These are phyloP conservation scores for Pelodiscus sinensis DNA, from an alignment of 2,113 vertebrate genomes.

Conservation along the genomic window DNA sequence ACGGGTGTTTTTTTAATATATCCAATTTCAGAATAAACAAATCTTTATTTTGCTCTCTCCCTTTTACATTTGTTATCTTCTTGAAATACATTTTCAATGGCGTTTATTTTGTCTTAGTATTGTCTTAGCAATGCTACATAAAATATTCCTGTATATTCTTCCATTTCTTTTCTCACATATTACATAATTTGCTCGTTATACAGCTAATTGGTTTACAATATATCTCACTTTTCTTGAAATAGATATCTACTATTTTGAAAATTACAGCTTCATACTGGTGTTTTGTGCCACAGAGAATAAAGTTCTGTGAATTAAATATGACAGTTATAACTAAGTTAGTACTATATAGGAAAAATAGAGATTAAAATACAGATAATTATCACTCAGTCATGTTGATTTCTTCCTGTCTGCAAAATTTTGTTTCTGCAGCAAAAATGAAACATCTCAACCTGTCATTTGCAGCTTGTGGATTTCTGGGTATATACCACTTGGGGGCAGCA, in stretches of 20 bases:
- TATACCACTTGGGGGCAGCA: conserved; percentile 92
- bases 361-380: neutral
- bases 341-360: neutral
- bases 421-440: conserved; percentile 76
- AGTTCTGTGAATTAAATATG: neutral
- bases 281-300: neutral
- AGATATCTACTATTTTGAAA: neutral
- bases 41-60: neutral
- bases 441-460: conserved; percentile 90
- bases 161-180: neutral
- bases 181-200: neutral
- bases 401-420: neutral
- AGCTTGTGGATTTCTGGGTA: conserved; percentile 90
- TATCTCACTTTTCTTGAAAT: neutral
- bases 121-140: neutral
- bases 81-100: neutral
- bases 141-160: neutral
- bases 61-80: neutral
- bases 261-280: neutral
- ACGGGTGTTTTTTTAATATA: neutral
- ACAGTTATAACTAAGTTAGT: neutral
- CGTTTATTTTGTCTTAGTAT: neutral
- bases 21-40: neutral
- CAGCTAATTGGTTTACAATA: neutral
- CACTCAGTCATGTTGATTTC: neutral